Percentiles rank a stretch among this genome's conserved stretches.
phyloP scores from a whole-genome alignment of 2,888 invertebrate species.

The Thumatha senex region DNA sequence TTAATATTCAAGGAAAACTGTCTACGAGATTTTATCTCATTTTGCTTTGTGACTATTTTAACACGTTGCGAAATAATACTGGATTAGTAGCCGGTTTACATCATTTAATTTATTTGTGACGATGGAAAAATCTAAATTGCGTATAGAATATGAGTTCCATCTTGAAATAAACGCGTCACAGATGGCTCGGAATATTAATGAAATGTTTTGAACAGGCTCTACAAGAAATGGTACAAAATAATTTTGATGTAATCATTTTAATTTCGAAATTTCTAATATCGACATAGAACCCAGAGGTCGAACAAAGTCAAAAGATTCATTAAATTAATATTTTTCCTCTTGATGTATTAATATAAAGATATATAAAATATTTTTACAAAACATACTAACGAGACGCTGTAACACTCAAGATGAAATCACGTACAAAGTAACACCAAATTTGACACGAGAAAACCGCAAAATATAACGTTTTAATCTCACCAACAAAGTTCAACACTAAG shows the following conservation, averaged over 20 bases:
- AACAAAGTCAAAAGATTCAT: too few relatives aligned
- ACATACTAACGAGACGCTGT: constrained; percentile 5
- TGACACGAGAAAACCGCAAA: constrained; percentile 23
- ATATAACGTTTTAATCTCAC: constrained; percentile 31
- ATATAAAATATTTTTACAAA: constrained; percentile 6
- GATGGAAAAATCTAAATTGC: neutral
- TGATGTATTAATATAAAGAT: too few relatives aligned
- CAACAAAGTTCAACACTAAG: constrained; percentile 33
- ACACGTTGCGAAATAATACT: neutral
- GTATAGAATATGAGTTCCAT: neutral
- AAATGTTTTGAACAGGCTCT: too few relatives aligned
- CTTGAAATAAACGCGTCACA: too few relatives aligned
- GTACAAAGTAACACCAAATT: constrained; percentile 36
- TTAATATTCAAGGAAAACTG: constrained; percentile 40
- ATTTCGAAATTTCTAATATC: too few relatives aligned
- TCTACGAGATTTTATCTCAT: constrained; percentile 17
- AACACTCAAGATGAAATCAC: constrained; percentile 24
- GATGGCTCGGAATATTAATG: too few relatives aligned
- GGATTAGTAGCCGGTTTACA: neutral
- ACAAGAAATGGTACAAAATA: too few relatives aligned
- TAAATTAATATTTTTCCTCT: too few relatives aligned
- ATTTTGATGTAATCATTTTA: too few relatives aligned
- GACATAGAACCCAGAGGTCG: too few relatives aligned
- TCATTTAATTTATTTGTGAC: too few relatives aligned
- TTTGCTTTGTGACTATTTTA: constrained; percentile 9